These are phyloP conservation scores for Heliothis peltigera DNA, from an alignment of 2,888 invertebrate species.

Conservation along the genomic window DNA sequence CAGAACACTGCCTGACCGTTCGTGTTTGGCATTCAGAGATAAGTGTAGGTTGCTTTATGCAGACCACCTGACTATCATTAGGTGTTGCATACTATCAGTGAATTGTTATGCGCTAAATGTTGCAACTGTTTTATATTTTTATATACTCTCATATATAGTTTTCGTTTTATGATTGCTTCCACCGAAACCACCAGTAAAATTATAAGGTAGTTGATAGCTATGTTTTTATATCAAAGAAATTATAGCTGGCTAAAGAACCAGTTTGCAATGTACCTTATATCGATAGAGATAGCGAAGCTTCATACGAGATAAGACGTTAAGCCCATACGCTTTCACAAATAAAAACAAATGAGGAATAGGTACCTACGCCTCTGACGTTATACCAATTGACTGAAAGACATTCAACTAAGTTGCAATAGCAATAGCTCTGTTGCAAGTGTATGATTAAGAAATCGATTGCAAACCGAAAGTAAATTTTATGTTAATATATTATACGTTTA, in stretches of 20 bases:
- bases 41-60: constrained; percentile 20
- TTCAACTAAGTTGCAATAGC: constrained; percentile 14
- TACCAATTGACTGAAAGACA: constrained; percentile 6
- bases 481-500: constrained; percentile 34
- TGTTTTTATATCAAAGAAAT: constrained; percentile 1
- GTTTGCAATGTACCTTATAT: constrained; percentile 12
- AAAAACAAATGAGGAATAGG: constrained; percentile 27
- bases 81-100: background rate
- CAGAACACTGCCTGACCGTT: constrained; percentile 57
- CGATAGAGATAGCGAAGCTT: constrained; percentile 28
- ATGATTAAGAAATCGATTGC: constrained; percentile 42
- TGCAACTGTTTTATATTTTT: background rate
- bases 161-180: too few species aligned
- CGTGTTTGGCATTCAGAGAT: constrained; percentile 37
- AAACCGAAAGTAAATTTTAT: constrained; percentile 33
- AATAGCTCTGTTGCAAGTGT: constrained; percentile 17
- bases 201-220: background rate
- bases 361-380: background rate
- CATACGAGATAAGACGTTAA: constrained; percentile 9
- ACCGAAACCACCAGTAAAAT: too few species aligned
- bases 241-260: constrained; percentile 21
- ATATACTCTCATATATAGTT: background rate
- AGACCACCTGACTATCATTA: constrained; percentile 28
- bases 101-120: constrained; percentile 10
- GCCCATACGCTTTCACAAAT: constrained; percentile 35